These are phyloP conservation scores for Lapara coniferarum DNA, from an alignment of 2,888 invertebrate species.

Conservation along the genomic window DNA sequence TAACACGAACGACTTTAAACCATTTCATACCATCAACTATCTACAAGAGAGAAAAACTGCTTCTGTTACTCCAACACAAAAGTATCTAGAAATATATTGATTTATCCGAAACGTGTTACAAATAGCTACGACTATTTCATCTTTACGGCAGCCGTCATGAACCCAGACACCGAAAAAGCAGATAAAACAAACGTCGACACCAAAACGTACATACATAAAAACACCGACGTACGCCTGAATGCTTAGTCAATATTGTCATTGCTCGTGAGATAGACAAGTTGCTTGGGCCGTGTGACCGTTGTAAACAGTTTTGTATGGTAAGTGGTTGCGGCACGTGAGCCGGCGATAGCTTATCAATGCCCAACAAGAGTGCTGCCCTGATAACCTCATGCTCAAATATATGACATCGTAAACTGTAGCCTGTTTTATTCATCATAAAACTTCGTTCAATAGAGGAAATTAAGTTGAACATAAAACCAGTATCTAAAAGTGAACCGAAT, in stretches of 20 bases:
- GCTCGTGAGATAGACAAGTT: neutral
- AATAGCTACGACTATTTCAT: neutral
- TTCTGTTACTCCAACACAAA: too few species aligned
- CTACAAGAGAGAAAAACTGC: too few species aligned
- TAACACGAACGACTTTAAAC: too few species aligned
- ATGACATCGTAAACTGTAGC: slow-evolving; percentile 57
- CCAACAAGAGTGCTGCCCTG: slow-evolving; percentile 45
- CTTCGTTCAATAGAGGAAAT: slow-evolving; percentile 59
- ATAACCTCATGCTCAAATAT: slow-evolving; percentile 55
- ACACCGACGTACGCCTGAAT: neutral
- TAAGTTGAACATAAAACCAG: slow-evolving; percentile 55
- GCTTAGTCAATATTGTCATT: neutral
- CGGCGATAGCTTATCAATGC: slow-evolving; percentile 48
- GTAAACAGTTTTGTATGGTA: slow-evolving; percentile 23
- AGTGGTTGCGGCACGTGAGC: slow-evolving; percentile 35
- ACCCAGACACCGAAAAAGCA: neutral
- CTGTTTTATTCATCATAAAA: slow-evolving; percentile 63
- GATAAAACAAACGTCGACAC: neutral
- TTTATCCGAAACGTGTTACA: neutral
- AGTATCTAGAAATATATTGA: neutral
- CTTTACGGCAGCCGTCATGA: neutral
- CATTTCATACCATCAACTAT: too few species aligned
- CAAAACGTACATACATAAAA: slow-evolving; percentile 4
- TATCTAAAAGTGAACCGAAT: slow-evolving; percentile 36
- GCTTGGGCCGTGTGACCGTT: slow-evolving; percentile 16